Percentiles rank a stretch among this genome's conserved stretches.
Evolutionary conservation across 53 echinoderm and acorn worm species (phyloP).

Genomic region (Astropecten irregularis): DNA sequence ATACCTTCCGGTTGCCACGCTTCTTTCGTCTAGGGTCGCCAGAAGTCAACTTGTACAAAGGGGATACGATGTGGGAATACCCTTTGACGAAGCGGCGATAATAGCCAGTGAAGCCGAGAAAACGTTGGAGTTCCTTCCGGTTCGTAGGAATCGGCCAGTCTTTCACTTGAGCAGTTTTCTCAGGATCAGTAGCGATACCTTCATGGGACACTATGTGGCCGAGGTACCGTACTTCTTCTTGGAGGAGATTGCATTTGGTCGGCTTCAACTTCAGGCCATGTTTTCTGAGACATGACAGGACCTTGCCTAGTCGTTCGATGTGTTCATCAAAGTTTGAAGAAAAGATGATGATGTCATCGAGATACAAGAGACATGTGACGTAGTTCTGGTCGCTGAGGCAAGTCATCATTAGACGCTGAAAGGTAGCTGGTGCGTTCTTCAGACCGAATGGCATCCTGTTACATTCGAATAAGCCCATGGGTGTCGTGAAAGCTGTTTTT

Average conservation of each 20-base stretch:
- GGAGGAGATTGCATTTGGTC: constrained; percentile 37
- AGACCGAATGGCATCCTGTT: constrained; percentile 65
- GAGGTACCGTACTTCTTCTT: constrained; percentile 13
- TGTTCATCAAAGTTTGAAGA: constrained; percentile 31
- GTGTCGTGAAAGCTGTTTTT: too few relatives aligned
- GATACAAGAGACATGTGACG: too few relatives aligned
- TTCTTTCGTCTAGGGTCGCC: background rate
- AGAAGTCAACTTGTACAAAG: background rate
- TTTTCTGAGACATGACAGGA: background rate
- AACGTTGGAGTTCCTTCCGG: background rate
- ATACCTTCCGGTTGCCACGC: background rate
- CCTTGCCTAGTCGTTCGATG: background rate
- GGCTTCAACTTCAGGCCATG: constrained; percentile 46
- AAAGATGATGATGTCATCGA: too few relatives aligned
- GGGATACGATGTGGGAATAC: background rate
- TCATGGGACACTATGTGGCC: constrained; percentile 4
- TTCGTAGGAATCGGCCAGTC: background rate
- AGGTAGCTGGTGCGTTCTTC: constrained; percentile 54
- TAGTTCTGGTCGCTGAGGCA: too few relatives aligned
- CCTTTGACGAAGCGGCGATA: constrained; percentile 10
- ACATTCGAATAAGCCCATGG: too few relatives aligned
- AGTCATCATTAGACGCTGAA: too few relatives aligned
- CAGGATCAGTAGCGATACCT: constrained; percentile 19
- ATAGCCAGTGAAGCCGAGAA: constrained; percentile 4
- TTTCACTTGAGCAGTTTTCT: background rate